phyloP scores from a whole-genome alignment of 2,113 vertebrate species.

The Psophia crepitans region DNA sequence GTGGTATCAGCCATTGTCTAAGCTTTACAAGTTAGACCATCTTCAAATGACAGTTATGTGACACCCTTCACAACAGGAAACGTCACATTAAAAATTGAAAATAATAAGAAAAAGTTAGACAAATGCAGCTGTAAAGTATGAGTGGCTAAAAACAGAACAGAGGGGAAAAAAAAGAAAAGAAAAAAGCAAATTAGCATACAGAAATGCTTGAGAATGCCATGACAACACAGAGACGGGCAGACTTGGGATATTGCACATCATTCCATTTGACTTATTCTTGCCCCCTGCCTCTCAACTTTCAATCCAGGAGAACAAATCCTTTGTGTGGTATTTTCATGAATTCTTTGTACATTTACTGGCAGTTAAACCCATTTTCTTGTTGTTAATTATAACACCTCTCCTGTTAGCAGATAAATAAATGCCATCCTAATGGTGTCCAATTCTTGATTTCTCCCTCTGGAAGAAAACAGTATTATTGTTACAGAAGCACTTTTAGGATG shows the following conservation, averaged over 20 bases:
- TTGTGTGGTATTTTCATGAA: not conserved
- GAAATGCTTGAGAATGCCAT: not conserved
- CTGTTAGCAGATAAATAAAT: not conserved
- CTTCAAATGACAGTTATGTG: not conserved
- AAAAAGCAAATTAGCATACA: not conserved
- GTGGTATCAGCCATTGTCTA: not conserved
- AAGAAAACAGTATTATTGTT: not conserved
- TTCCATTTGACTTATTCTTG: conserved; percentile 30
- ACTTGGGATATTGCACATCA: not conserved
- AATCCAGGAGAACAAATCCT: not conserved
- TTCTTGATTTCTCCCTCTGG: not conserved
- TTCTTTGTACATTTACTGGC: not conserved
- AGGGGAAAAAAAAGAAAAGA: not conserved
- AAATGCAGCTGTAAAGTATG: not conserved
- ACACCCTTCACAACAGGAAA: not conserved
- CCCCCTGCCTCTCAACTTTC: not conserved
- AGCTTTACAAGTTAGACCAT: not conserved
- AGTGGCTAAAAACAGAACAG: not conserved
- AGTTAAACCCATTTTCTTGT: not conserved
- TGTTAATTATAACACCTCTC: not conserved
- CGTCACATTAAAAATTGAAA: not conserved
- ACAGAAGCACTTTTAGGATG: not conserved
- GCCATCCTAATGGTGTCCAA: not conserved
- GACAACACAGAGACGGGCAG: conserved; percentile 11
- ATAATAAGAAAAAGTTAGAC: not conserved